Evolutionary conservation across 2,888 invertebrate genomes (phyloP).

Genomic region (Selenia dentaria): DNA sequence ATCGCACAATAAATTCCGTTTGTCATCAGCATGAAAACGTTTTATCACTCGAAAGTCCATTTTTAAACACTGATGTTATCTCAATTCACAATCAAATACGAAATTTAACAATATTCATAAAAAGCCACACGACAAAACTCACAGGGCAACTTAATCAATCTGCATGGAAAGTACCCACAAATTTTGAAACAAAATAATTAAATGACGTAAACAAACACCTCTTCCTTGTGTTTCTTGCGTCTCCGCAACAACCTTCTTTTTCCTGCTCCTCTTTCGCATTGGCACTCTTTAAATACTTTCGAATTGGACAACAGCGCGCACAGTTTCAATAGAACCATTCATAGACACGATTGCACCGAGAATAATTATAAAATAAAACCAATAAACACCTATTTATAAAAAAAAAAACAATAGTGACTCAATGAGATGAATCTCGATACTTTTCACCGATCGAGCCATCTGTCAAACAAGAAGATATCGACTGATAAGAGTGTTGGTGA

Average conservation of each 20-base stretch:
- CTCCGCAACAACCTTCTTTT: conserved; percentile 72
- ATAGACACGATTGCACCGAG: conserved; percentile 31
- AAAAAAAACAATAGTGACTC: conserved; percentile 48
- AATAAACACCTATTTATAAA: conserved; percentile 40
- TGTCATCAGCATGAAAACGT: conserved; percentile 27
- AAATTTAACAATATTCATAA: no score
- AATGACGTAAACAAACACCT: conserved; percentile 44
- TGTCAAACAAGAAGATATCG: conserved; percentile 67
- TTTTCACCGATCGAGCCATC: conserved; percentile 56
- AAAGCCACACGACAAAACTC: no score
- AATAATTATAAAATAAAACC: conserved; percentile 27
- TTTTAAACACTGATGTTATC: conserved; percentile 24
- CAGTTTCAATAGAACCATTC: conserved; percentile 68
- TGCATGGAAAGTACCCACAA: conserved; percentile 37
- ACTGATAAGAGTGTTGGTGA: conserved; percentile 73
- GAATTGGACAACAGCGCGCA: conserved; percentile 75
- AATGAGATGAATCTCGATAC: conserved; percentile 45
- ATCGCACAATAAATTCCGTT: conserved; percentile 23
- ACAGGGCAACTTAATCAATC: conserved; percentile 9
- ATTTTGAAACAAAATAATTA: conserved; percentile 5
- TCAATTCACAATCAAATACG: not conserved
- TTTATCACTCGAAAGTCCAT: conserved; percentile 27
- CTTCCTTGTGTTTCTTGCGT: conserved; percentile 55
- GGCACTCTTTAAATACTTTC: conserved; percentile 73
- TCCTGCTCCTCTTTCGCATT: conserved; percentile 82